Conservation (phyloP, 2,797 vertebrate genomes). For the Furcifer pardalis region DNA sequence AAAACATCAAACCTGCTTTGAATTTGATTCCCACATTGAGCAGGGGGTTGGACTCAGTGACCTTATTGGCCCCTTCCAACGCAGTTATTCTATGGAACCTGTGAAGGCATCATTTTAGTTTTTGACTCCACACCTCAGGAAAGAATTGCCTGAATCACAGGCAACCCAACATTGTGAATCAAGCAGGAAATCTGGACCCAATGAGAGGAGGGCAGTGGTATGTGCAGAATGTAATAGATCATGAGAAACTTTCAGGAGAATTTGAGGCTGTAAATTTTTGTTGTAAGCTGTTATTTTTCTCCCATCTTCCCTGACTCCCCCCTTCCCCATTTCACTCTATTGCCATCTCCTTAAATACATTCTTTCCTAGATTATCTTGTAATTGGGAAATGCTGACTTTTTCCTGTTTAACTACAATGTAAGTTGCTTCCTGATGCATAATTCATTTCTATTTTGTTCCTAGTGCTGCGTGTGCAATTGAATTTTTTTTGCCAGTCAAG, state of each 20-base stretch:
- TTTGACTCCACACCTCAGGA: no score
- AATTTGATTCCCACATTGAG: no score
- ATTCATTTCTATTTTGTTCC: conserved; percentile 83
- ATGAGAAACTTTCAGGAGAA: background rate
- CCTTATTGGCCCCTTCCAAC: no score
- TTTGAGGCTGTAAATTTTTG: conserved; percentile 12
- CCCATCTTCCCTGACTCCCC: conserved; percentile 41
- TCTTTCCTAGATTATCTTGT: conserved; percentile 80
- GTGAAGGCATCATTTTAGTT: no score
- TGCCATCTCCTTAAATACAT: conserved; percentile 79
- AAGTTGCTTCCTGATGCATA: conserved; percentile 78
- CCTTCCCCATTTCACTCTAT: conserved; percentile 68
- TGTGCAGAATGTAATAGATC: background rate
- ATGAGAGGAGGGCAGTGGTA: background rate
- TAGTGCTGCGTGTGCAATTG: conserved; percentile 72
- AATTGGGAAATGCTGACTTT: conserved; percentile 81
- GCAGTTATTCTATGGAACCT: no score
- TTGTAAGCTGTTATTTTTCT: conserved; percentile 72
- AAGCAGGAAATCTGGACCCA: background rate
- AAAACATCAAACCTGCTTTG: no score
- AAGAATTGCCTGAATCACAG: background rate
- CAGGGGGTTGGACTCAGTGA: no score
- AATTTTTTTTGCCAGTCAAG: conserved; percentile 79
- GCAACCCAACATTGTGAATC: background rate
- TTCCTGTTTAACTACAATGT: conserved; percentile 78